Evolutionary conservation across 2,797 vertebrate species (phyloP), one percentile per base, ranked within the genome.

Genomic region (Liasis olivaceus): DNA sequence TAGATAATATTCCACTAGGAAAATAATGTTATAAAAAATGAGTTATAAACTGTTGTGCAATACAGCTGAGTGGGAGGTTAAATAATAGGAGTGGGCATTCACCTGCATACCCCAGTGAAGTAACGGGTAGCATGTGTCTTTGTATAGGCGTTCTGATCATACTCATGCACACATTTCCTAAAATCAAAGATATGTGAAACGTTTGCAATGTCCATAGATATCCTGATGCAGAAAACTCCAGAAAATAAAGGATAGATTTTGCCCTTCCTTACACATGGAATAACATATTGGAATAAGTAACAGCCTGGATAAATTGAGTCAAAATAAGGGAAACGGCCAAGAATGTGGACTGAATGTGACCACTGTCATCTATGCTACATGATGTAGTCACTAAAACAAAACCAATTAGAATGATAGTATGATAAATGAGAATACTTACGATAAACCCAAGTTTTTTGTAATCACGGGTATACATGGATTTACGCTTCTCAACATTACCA

Each of bases 371-470:
- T 31, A 24, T 22, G 64, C 7, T 4, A 95, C 72, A 14, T 63
- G 3, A 90, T 24, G 2, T 2, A 47, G 1, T 14, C 31, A 86
- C 13, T 69, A 54, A 0, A 1, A 69, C 54, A 56, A 59, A 90
- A 28, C 17, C 42, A n/a, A 4, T 0, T n/a, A 90, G 17, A 87
- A 85, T 14, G 4, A 63, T 9, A 54, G 3, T 28, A 59, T 28
- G 81, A 66, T n/a, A 66, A 3, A 20, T 31, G 91, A 84, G 91
- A 87, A 51, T 95, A 98, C 99, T 99, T 94, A 99, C 99, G 47
- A 99, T 99, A 96, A 99, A 99, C 92, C 99, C 99, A 12, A 99
- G 99, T 89, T 99, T 99, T 96, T 99, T 99, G 94, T 99, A 99
- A 97, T 99, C 99, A 14, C 99, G 98, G 0, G 99, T 99, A 96